Percentiles rank a stretch among this genome's conserved stretches.
phyloP scores from a whole-genome alignment of 2,797 vertebrate genomes.

The Oreochromis grahami region DNA sequence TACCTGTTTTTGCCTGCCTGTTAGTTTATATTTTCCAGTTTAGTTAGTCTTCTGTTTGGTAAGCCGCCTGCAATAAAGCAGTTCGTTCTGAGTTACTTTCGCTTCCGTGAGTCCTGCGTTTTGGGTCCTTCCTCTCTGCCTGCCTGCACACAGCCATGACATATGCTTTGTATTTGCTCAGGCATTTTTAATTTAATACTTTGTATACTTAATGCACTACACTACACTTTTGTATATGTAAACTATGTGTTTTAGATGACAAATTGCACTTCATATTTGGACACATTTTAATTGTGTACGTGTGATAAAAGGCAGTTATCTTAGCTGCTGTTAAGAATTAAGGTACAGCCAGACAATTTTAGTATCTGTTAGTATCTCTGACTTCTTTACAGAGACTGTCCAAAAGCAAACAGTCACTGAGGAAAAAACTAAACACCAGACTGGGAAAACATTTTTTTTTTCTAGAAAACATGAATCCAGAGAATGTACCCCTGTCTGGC shows the following conservation, averaged over 20 bases:
- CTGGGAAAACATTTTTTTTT: neutral
- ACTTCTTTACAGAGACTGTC: neutral
- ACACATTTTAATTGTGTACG: neutral
- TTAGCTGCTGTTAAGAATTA: neutral
- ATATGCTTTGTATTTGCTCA: neutral
- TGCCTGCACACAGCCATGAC: no score
- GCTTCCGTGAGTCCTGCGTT: no score
- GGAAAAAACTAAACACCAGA: neutral
- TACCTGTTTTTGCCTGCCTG: no score
- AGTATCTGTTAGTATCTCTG: neutral
- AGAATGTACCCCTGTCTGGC: neutral
- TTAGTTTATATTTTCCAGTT: no score
- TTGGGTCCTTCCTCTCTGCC: no score
- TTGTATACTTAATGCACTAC: neutral
- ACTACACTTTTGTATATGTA: neutral
- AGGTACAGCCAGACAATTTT: neutral
- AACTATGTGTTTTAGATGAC: neutral
- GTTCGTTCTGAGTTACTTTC: no score
- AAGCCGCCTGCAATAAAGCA: no score
- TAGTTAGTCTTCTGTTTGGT: no score
- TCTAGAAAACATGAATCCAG: neutral
- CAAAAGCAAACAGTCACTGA: neutral
- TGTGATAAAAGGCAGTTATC: neutral
- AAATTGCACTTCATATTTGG: neutral
- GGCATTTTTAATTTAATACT: neutral